These are phyloP conservation scores for Halichoeres trimaculatus DNA, from an alignment of 2,113 vertebrate species.

Conservation along the genomic window DNA sequence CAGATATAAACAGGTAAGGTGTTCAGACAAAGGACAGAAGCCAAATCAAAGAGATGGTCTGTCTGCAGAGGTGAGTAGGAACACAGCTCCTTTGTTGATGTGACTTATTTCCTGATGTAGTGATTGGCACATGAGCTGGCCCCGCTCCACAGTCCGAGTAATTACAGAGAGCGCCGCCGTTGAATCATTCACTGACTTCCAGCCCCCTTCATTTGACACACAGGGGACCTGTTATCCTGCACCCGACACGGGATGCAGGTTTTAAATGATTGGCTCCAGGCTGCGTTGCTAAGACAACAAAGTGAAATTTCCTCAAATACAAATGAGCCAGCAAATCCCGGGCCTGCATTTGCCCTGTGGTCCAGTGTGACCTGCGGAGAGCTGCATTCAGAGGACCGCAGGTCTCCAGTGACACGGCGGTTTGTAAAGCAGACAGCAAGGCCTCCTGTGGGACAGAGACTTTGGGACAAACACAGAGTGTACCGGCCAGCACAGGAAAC, in stretches of 20 bases:
- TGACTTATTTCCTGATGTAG: conserved; percentile 41
- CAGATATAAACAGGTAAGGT: conserved; percentile 14
- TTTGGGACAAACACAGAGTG: conserved; percentile 35
- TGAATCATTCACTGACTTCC: conserved; percentile 70
- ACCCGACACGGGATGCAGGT: conserved; percentile 44
- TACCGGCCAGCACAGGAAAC: conserved; percentile 17
- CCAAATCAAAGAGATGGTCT: conserved; percentile 36
- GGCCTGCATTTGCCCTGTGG: conserved; percentile 41
- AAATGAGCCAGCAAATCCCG: conserved; percentile 56
- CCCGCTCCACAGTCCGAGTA: conserved; percentile 46
- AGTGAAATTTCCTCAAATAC: conserved; percentile 65
- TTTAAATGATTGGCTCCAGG: conserved; percentile 60
- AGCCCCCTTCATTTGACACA: conserved; percentile 54
- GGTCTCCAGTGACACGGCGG: conserved; percentile 49
- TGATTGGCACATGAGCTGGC: conserved; percentile 59
- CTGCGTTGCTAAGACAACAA: conserved; percentile 68
- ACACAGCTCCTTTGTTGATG: conserved; percentile 41
- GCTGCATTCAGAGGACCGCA: conserved; percentile 37
- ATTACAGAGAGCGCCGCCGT: conserved; percentile 67
- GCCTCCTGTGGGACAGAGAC: conserved; percentile 40
- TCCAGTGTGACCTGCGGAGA: conserved; percentile 57
- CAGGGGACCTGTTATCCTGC: conserved; percentile 56
- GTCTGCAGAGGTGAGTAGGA: conserved; percentile 57
- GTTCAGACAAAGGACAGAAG: conserved; percentile 54
- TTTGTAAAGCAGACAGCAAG: conserved; percentile 37